Evolutionary conservation across 1,140 invertebrate species (phyloP).

Genomic region (Brachionus sp.): DNA sequence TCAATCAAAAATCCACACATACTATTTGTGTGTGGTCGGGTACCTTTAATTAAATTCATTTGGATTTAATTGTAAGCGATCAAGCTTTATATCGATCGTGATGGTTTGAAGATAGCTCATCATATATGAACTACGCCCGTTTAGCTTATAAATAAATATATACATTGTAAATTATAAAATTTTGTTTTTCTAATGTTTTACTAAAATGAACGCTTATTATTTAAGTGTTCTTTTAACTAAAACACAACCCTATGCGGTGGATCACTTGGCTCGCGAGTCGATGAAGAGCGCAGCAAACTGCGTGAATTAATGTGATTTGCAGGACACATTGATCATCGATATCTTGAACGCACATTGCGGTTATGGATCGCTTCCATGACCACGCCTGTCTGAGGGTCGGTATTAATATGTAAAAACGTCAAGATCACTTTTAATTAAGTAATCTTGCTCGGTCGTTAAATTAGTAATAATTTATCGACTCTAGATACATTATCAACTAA

Average conservation of each 20-base stretch:
- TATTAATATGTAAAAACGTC: conserved; percentile 62
- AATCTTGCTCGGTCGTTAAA: conserved; percentile 3
- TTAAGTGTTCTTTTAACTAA: not conserved
- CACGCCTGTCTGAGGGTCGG: conserved; percentile 65
- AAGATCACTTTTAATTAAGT: not conserved
- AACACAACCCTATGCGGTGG: conserved; percentile 60
- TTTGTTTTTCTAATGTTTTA: conserved; percentile 50
- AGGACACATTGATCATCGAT: conserved; percentile 74
- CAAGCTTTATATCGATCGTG: not conserved
- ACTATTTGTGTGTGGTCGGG: not conserved
- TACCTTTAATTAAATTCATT: not conserved
- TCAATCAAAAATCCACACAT: not conserved
- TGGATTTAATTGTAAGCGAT: not conserved
- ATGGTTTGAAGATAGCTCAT: conserved; percentile 6
- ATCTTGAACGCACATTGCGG: conserved; percentile 74
- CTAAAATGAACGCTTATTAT: conserved; percentile 50
- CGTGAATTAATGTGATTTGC: conserved; percentile 74
- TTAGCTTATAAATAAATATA: conserved; percentile 51
- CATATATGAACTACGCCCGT: not conserved
- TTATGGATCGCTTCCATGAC: conserved; percentile 61
- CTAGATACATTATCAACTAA: not conserved
- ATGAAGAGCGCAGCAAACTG: conserved; percentile 76
- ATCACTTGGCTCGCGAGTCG: conserved; percentile 74
- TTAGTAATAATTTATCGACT: not conserved
- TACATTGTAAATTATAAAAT: conserved; percentile 50